Evolutionary conservation across 64 coral and sea anemone genomes (phyloP).

Genomic region (Actinia tenebrosa): DNA sequence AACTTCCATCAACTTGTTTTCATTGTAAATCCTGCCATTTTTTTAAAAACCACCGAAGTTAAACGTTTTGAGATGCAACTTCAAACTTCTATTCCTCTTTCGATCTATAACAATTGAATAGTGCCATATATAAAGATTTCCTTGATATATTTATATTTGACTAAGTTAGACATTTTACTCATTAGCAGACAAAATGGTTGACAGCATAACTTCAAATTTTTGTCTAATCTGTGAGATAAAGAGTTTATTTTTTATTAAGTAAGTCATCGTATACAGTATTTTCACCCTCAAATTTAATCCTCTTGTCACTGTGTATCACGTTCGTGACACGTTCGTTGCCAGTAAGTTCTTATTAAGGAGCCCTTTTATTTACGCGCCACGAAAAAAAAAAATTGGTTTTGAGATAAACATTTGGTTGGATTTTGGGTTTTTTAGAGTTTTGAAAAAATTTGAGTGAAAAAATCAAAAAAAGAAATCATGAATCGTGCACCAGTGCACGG

Average conservation of each 20-base stretch:
- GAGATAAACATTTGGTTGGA: not conserved
- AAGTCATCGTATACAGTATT: not conserved
- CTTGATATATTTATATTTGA: too few relatives aligned
- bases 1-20: too few relatives aligned
- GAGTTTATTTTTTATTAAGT: not conserved
- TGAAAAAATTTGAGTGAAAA: not conserved
- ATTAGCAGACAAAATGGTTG: not conserved
- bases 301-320: not conserved
- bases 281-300: not conserved
- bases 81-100: too few relatives aligned
- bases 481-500: not conserved
- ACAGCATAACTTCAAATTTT: not conserved
- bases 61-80: too few relatives aligned
- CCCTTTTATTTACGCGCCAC: not conserved
- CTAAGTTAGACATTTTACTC: not conserved
- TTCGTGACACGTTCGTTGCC: not conserved
- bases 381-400: not conserved
- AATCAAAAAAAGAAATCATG: not conserved
- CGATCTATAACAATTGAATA: too few relatives aligned
- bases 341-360: not conserved
- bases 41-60: too few relatives aligned
- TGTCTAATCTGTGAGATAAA: not conserved
- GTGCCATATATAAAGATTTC: too few relatives aligned
- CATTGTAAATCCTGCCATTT: too few relatives aligned
- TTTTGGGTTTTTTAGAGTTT: not conserved